Conservation (phyloP, 2,888 invertebrate genomes). For the Tanytarsus gracilentus region DNA sequence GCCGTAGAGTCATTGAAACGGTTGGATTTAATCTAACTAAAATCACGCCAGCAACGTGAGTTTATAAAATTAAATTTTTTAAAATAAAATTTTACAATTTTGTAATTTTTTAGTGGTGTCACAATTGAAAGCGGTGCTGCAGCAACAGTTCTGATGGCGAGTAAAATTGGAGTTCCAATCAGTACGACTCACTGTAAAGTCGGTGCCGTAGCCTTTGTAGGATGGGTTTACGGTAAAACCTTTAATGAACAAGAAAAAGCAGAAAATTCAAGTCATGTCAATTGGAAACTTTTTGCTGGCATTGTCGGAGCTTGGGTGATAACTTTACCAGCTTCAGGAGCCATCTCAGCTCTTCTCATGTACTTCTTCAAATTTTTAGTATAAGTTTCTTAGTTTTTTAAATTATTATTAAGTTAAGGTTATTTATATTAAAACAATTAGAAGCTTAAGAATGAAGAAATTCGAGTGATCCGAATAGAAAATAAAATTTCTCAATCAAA, state of each 20-base stretch:
- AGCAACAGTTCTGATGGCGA: slow-evolving; percentile 89
- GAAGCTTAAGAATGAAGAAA: too few relatives aligned
- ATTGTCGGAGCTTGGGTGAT: slow-evolving; percentile 97
- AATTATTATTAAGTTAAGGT: too few relatives aligned
- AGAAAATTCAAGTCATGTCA: slow-evolving; percentile 33
- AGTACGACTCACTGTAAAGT: slow-evolving; percentile 99
- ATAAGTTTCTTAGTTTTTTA: too few relatives aligned
- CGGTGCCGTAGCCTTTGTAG: slow-evolving; percentile 96
- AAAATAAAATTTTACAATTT: neutral
- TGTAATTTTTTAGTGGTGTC: slow-evolving; percentile 62
- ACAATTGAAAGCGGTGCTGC: slow-evolving; percentile 95
- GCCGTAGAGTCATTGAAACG: slow-evolving; percentile 90
- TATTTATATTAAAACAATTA: too few relatives aligned
- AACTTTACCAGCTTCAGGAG: slow-evolving; percentile 86
- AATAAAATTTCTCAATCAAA: too few relatives aligned
- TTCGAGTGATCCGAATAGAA: too few relatives aligned
- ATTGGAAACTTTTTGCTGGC: slow-evolving; percentile 57
- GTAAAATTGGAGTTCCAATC: slow-evolving; percentile 95
- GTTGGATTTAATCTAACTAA: slow-evolving; percentile 94
- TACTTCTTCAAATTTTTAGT: slow-evolving; percentile 35
- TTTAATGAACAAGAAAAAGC: slow-evolving; percentile 44
- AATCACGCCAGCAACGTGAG: slow-evolving; percentile 93
- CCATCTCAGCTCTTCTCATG: slow-evolving; percentile 77
- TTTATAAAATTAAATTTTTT: slow-evolving; percentile 31
- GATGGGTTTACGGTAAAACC: slow-evolving; percentile 48